These are phyloP conservation scores for Bubalus kerabau DNA, from an alignment of 2,113 vertebrate genomes.

Conservation along the genomic window DNA sequence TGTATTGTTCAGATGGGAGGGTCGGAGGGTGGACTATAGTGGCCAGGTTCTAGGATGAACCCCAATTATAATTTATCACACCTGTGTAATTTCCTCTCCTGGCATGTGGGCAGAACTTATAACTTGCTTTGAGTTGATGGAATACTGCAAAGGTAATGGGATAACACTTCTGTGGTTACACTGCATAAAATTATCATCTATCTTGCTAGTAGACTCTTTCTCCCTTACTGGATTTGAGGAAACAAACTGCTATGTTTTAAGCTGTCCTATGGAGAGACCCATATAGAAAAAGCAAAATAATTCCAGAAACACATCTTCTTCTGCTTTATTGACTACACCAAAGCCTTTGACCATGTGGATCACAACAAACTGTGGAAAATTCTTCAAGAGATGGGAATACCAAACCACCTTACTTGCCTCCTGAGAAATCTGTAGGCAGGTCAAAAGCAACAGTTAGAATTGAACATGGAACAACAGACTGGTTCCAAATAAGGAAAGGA, in stretches of 20 bases:
- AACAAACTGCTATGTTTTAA: not conserved
- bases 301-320: not conserved
- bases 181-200: not conserved
- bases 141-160: not conserved
- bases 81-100: rapidly evolving
- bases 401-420: not conserved
- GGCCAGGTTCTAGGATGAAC: not conserved
- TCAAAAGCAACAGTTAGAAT: not conserved
- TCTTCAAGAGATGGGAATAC: not conserved
- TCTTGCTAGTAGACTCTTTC: not conserved
- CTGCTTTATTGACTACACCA: not conserved
- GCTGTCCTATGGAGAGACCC: not conserved
- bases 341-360: not conserved
- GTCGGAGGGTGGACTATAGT: not conserved
- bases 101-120: not conserved
- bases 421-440: not conserved
- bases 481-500: not conserved
- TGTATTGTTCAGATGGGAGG: not conserved
- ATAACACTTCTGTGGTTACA: not conserved
- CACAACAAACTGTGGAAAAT: not conserved
- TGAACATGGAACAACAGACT: not conserved
- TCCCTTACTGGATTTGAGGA: not conserved
- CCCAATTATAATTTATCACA: not conserved
- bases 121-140: not conserved
- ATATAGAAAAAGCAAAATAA: not conserved